phyloP scores from a whole-genome alignment of 1,140 invertebrate genomes.

The Pissodes strobi region DNA sequence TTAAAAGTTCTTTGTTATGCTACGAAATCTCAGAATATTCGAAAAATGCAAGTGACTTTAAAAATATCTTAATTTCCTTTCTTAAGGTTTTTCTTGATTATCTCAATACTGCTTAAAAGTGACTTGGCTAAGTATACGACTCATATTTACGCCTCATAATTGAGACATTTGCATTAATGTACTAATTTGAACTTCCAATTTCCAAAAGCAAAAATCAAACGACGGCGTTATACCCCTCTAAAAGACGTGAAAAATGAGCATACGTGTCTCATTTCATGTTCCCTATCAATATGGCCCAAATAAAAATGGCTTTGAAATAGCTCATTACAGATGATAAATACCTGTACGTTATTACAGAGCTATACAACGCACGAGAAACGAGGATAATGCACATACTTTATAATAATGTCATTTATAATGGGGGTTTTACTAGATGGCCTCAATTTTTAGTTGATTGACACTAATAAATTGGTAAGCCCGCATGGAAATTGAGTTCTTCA shows the following conservation, averaged over 20 bases:
- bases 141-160: no score
- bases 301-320: conserved; percentile 22
- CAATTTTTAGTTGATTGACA: conserved; percentile 27
- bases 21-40: no score
- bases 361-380: conserved; percentile 17
- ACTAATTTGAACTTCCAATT: no score
- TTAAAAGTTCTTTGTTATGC: no score
- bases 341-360: conserved; percentile 13
- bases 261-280: neutral
- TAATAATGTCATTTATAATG: conserved; percentile 29
- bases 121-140: no score
- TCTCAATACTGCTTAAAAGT: no score
- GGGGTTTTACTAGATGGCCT: conserved; percentile 12
- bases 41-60: no score
- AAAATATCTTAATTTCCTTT: no score
- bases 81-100: no score
- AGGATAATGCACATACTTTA: conserved; percentile 14
- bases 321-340: conserved; percentile 29
- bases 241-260: conserved; percentile 6
- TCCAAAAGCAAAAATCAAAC: no score
- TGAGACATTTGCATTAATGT: no score
- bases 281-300: conserved; percentile 12
- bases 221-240: no score
- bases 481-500: neutral
- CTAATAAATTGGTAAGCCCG: conserved; percentile 3